phyloP scores from a whole-genome alignment of 2,888 invertebrate species.

The Caenorhabditis panamensis region DNA sequence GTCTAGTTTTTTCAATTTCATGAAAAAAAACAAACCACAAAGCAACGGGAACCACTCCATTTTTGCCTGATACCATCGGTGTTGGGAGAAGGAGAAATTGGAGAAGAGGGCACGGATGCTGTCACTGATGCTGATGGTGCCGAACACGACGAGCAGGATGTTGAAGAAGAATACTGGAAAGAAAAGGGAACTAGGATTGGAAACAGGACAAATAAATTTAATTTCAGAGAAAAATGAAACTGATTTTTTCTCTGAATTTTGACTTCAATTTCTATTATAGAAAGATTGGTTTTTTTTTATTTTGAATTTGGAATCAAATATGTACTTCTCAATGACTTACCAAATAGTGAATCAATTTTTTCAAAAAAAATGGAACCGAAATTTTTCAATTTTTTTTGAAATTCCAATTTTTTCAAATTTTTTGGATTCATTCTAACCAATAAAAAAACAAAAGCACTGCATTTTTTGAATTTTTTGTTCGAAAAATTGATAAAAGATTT shows the following conservation, averaged over 20 bases:
- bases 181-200: no score
- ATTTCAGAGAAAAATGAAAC: no score
- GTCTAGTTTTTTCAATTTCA: not conserved
- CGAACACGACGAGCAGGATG: slow-evolving; percentile 71
- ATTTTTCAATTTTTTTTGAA: no score
- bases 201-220: no score
- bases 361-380: no score
- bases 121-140: slow-evolving; percentile 68
- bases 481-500: not conserved
- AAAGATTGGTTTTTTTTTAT: not conserved
- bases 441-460: no score
- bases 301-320: not conserved
- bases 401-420: no score
- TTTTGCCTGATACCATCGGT: slow-evolving; percentile 42
- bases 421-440: no score
- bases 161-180: slow-evolving; percentile 77
- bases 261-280: no score
- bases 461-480: not conserved
- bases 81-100: slow-evolving; percentile 38
- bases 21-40: slow-evolving; percentile 19
- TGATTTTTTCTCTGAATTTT: no score
- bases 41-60: slow-evolving; percentile 24
- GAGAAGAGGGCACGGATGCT: slow-evolving; percentile 69
- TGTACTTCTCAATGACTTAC: no score
- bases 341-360: no score